These are phyloP conservation scores for Scaptomyza montana DNA, from an alignment of 1,140 invertebrate genomes.

Conservation along the genomic window DNA sequence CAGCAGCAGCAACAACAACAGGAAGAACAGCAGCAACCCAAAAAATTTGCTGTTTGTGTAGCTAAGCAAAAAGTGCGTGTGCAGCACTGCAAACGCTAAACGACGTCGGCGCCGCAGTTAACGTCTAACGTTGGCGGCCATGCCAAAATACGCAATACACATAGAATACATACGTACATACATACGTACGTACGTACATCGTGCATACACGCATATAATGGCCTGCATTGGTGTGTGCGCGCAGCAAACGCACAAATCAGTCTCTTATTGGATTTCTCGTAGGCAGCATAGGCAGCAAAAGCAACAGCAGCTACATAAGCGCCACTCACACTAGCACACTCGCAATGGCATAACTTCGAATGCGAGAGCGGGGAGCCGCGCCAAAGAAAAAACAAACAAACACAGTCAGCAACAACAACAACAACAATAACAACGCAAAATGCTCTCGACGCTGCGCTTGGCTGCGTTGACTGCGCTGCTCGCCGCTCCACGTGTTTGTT, in stretches of 20 bases:
- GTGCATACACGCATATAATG: constrained; percentile 74
- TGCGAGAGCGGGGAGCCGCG: constrained; percentile 9
- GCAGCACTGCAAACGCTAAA: constrained; percentile 68
- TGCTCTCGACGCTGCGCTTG: constrained; percentile 46
- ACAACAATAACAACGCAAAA: neutral
- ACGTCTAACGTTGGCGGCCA: constrained; percentile 52
- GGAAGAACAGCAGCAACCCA: neutral
- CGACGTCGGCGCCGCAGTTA: constrained; percentile 41
- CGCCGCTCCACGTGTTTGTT: constrained; percentile 72
- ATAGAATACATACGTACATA: constrained; percentile 34
- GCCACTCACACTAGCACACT: constrained; percentile 7
- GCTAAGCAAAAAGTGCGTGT: constrained; percentile 78
- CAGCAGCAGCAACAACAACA: constrained; percentile 10
- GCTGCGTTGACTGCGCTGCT: constrained; percentile 46
- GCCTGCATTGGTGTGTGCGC: constrained; percentile 73
- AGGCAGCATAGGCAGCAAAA: constrained; percentile 35
- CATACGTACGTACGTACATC: constrained; percentile 19
- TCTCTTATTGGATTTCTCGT: constrained; percentile 71
- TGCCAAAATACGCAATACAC: constrained; percentile 78
- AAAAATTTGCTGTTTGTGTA: constrained; percentile 30
- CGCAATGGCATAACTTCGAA: constrained; percentile 6
- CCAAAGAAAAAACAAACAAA: constrained; percentile 6
- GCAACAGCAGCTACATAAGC: constrained; percentile 54
- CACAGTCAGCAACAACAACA: too few species aligned
- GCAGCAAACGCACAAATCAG: constrained; percentile 55